Conservation (phyloP, 2,113 vertebrate genomes). For the Phyllostomus discolor region DNA sequence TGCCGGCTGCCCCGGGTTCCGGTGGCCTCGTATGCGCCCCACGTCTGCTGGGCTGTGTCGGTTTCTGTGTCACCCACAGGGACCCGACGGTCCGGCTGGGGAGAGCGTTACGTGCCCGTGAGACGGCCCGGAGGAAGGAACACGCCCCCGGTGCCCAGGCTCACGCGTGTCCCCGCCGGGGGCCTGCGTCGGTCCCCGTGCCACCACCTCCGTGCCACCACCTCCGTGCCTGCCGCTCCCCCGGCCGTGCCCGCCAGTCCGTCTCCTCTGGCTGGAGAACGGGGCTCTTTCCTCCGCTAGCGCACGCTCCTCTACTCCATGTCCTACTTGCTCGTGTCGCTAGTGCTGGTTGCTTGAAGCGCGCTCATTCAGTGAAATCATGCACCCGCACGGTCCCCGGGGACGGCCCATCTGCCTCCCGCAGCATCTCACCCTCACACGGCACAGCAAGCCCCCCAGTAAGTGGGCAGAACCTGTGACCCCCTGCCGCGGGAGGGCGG, state of each 20-base stretch:
- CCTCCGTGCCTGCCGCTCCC: neutral
- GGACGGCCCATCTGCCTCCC: neutral
- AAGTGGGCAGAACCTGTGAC: neutral
- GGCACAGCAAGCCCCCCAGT: accelerated
- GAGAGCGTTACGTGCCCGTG: too few species aligned
- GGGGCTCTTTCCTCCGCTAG: neutral
- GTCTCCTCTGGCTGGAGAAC: neutral
- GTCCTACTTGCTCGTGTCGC: neutral
- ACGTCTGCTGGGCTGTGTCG: neutral
- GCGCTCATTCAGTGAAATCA: neutral
- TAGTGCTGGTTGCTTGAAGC: neutral
- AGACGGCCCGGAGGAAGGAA: too few species aligned
- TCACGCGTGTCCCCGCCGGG: accelerated
- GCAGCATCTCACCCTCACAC: neutral
- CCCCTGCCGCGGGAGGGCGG: neutral
- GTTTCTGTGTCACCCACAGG: neutral
- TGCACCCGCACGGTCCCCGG: neutral
- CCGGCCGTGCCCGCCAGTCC: accelerated
- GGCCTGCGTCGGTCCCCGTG: accelerated
- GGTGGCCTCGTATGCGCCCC: neutral
- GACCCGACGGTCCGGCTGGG: neutral
- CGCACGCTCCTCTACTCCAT: neutral
- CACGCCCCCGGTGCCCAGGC: too few species aligned
- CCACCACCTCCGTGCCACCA: neutral
- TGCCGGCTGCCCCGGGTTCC: neutral